Conservation (phyloP, 2,888 invertebrate genomes). For the Limnephilus rhombicus region DNA sequence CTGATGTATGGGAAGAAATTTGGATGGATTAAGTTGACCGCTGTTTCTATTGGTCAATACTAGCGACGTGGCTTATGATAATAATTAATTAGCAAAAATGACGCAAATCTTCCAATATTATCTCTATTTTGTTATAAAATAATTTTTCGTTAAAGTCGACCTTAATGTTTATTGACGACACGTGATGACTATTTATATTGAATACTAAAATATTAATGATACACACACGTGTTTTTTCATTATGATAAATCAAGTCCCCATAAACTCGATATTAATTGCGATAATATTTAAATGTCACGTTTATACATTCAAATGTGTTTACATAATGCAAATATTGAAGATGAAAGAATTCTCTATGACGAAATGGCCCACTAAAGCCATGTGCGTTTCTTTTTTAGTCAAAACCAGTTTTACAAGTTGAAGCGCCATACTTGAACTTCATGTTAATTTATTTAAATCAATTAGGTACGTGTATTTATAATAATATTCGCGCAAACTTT, state of each 20-base stretch:
- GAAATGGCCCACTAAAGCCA: constrained; percentile 37
- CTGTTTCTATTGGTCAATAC: not conserved
- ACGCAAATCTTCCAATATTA: not conserved
- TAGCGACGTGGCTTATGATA: not conserved
- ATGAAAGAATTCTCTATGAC: constrained; percentile 25
- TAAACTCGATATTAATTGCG: constrained; percentile 7
- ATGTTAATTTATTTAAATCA: constrained; percentile 38
- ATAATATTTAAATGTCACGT: not conserved
- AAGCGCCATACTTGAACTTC: constrained; percentile 8
- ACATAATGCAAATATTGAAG: constrained; percentile 40
- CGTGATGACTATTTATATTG: not conserved
- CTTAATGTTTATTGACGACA: not conserved
- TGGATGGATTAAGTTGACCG: not conserved
- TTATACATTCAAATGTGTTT: constrained; percentile 34
- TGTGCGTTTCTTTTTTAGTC: constrained; percentile 37
- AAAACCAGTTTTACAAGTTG: constrained; percentile 12
- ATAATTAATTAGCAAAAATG: not conserved
- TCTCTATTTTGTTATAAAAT: not conserved
- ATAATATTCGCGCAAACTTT: constrained; percentile 26
- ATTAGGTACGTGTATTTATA: not conserved
- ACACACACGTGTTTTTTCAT: not conserved
- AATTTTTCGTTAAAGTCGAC: not conserved
- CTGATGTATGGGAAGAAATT: not conserved
- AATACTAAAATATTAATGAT: constrained; percentile 14
- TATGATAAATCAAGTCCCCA: constrained; percentile 10